Conservation (phyloP, 92 coral and sea anemone genomes). For the Zoanthus solanderi region DNA sequence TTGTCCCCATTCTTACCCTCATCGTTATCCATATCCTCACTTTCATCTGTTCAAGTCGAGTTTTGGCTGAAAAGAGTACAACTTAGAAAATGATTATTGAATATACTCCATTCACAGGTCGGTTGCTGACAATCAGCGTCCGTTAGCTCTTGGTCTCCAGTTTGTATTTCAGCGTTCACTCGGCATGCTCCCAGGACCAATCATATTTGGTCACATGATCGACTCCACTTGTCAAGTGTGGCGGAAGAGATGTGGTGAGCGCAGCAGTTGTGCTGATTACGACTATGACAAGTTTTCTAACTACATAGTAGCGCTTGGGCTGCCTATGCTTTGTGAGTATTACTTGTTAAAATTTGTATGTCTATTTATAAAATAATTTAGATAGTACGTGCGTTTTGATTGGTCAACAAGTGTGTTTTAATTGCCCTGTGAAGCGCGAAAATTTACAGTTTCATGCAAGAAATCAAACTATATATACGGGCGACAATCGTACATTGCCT, state of each 20-base stretch:
- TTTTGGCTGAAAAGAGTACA: background rate
- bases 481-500: too few relatives aligned
- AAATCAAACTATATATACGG: too few relatives aligned
- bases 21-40: too few relatives aligned
- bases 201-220: constrained; percentile 26
- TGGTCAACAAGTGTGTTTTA: too few relatives aligned
- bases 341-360: background rate
- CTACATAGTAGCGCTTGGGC: constrained; percentile 9
- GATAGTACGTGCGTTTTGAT: background rate
- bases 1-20: too few relatives aligned
- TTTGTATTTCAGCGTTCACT: constrained; percentile 21
- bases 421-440: too few relatives aligned
- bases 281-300: constrained; percentile 14
- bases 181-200: constrained; percentile 39
- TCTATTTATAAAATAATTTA: background rate
- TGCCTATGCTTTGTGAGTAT: background rate
- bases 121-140: constrained; percentile 37
- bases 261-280: constrained; percentile 30
- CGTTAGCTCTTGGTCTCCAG: constrained; percentile 32
- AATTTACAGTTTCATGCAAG: too few relatives aligned
- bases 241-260: constrained; percentile 14
- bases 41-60: too few relatives aligned
- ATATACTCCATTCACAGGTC: background rate
- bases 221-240: constrained; percentile 47
- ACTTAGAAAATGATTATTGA: background rate